Evolutionary conservation across 2,113 vertebrate species (phyloP).

Genomic region (Elanoides forficatus): DNA sequence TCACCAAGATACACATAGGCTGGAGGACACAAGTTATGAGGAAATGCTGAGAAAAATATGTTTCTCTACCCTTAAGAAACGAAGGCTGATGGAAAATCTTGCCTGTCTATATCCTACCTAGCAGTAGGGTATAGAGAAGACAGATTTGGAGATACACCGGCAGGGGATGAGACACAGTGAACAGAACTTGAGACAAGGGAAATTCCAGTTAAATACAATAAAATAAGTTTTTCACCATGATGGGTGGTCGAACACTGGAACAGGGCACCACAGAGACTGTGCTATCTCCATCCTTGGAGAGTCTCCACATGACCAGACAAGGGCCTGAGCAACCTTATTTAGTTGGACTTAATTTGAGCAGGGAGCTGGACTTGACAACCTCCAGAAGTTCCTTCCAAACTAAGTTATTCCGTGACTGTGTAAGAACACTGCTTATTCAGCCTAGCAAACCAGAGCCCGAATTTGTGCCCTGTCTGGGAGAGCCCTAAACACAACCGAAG

Average conservation of each 20-base stretch:
- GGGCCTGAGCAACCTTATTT: neutral
- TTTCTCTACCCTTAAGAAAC: neutral
- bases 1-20: neutral
- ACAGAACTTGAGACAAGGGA: neutral
- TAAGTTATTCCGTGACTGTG: neutral
- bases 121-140: neutral
- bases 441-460: neutral
- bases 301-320: neutral
- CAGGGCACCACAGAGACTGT: neutral
- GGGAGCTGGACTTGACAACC: neutral
- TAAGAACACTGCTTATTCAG: neutral
- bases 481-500: neutral
- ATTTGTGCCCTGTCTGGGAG: neutral
- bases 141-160: neutral
- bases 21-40: neutral
- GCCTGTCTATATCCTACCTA: neutral
- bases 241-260: neutral
- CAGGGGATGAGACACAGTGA: neutral
- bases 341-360: neutral
- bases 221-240: neutral
- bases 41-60: neutral
- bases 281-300: neutral
- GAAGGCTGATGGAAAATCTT: neutral
- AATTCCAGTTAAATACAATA: neutral
- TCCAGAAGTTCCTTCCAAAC: neutral